A percentile compares a stretch with the other conserved stretches of the same genome.
Evolutionary conservation across 2,797 vertebrate genomes (phyloP).

Genomic region (Cercopithecus hamlyni): DNA sequence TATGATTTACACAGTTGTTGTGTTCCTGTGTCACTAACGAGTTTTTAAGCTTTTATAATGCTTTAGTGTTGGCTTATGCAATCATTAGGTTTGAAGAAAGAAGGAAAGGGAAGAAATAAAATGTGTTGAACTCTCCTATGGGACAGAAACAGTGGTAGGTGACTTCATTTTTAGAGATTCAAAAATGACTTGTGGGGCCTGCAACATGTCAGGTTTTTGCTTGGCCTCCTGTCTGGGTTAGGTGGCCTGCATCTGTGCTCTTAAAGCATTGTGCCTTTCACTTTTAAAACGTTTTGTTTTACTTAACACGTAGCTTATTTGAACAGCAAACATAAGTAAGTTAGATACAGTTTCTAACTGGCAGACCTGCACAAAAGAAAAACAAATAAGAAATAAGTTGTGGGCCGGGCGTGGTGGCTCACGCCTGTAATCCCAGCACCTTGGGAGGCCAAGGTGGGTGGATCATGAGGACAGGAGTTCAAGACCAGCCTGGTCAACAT

Average conservation of each 20-base stretch:
- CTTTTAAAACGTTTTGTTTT: neutral
- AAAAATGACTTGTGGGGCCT: neutral
- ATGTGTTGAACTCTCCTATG: neutral
- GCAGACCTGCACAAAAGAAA: neutral
- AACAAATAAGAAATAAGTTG: neutral
- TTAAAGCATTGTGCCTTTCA: neutral
- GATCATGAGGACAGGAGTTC: neutral
- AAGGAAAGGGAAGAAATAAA: neutral
- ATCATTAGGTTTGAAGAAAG: neutral
- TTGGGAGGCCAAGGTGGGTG: neutral
- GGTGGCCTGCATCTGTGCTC: neutral
- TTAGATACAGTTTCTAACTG: neutral
- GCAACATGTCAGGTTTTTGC: neutral
- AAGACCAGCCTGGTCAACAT: neutral
- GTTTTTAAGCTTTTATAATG: neutral
- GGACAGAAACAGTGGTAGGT: neutral
- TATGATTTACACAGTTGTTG: neutral
- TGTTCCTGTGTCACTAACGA: neutral
- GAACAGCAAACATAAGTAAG: neutral
- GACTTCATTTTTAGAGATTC: neutral
- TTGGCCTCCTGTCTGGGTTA: neutral
- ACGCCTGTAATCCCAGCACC: neutral
- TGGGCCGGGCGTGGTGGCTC: neutral
- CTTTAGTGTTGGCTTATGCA: neutral
- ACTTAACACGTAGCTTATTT: neutral